A percentile compares a stretch with the other conserved stretches of the same genome.
These are phyloP conservation scores for Brachynemurus nebulosus DNA, from an alignment of 2,888 invertebrate genomes.

Conservation along the genomic window DNA sequence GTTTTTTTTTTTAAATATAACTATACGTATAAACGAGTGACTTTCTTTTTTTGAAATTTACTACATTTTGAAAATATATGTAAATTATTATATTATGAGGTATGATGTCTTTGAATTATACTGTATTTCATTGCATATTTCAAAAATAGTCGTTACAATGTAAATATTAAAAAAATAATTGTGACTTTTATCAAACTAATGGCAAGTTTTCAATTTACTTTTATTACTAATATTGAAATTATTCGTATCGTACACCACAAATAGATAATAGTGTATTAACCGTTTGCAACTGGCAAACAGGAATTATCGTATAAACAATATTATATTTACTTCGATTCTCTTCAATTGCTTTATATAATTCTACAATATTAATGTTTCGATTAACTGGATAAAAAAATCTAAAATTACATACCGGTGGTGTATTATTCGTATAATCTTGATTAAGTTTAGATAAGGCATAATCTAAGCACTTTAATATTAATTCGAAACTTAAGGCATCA, in stretches of 20 bases:
- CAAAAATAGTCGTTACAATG: no score
- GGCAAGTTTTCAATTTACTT: no score
- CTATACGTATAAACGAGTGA: no score
- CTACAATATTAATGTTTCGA: slow-evolving; percentile 34
- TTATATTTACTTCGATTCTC: slow-evolving; percentile 38
- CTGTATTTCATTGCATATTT: no score
- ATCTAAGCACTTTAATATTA: slow-evolving; percentile 40
- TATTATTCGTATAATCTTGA: slow-evolving; percentile 36
- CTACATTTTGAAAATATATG: no score
- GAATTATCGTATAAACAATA: slow-evolving; percentile 61
- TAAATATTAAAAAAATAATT: no score
- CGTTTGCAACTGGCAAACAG: slow-evolving; percentile 66
- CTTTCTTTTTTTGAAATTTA: no score
- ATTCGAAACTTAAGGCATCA: slow-evolving; percentile 32
- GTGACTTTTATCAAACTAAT: no score
- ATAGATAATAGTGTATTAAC: slow-evolving; percentile 71
- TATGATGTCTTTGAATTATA: no score
- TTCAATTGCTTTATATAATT: slow-evolving; percentile 31
- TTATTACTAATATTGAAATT: no score
- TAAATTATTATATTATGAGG: no score
- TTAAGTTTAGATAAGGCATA: slow-evolving; percentile 37
- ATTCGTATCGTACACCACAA: slow-evolving; percentile 65
- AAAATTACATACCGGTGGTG: slow-evolving; percentile 51
- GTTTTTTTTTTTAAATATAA: no score
- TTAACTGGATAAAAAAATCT: slow-evolving; percentile 65